A percentile compares a stretch with the other conserved stretches of the same genome.
These are phyloP conservation scores for Eunapius fragilis DNA, from an alignment of 37 sponge, comb jelly and placozoan species.

Conservation along the genomic window DNA sequence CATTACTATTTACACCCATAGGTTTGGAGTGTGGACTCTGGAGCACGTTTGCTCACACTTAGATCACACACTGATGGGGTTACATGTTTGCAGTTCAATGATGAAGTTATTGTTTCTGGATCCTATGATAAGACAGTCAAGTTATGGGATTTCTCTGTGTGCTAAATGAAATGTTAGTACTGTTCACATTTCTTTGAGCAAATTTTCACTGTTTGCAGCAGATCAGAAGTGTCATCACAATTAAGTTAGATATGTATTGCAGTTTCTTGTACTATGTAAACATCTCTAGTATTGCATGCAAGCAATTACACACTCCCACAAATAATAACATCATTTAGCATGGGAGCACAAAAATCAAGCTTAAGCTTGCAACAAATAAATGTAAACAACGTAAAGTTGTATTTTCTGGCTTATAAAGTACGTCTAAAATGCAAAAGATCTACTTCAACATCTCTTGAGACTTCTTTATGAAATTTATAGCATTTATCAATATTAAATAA, in stretches of 20 bases:
- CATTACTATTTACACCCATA: too few species aligned
- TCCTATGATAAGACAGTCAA: constrained; percentile 97
- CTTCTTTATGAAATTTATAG: neutral
- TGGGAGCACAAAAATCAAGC: too few species aligned
- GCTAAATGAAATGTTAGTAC: constrained; percentile 45
- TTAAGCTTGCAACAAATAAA: too few species aligned
- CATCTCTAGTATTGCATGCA: too few species aligned
- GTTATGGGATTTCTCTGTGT: constrained; percentile 97
- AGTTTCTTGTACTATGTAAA: too few species aligned
- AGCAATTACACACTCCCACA: too few species aligned
- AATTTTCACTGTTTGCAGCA: too few species aligned
- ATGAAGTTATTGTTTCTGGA: constrained; percentile 94
- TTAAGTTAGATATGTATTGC: too few species aligned
- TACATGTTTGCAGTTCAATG: constrained; percentile 98
- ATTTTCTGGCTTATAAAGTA: too few species aligned
- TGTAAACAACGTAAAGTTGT: too few species aligned
- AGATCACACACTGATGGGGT: constrained; percentile 98
- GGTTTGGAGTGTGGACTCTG: constrained; percentile 93
- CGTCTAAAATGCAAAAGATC: neutral
- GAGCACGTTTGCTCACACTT: constrained; percentile 90
- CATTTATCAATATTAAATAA: neutral
- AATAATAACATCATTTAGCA: too few species aligned
- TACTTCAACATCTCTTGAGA: neutral
- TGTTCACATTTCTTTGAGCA: neutral
- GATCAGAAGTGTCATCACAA: too few species aligned